Percentiles rank a stretch among this genome's conserved stretches.
These are phyloP conservation scores for Mesocricetus auratus DNA, from an alignment of 2,113 vertebrate species.

Conservation along the genomic window DNA sequence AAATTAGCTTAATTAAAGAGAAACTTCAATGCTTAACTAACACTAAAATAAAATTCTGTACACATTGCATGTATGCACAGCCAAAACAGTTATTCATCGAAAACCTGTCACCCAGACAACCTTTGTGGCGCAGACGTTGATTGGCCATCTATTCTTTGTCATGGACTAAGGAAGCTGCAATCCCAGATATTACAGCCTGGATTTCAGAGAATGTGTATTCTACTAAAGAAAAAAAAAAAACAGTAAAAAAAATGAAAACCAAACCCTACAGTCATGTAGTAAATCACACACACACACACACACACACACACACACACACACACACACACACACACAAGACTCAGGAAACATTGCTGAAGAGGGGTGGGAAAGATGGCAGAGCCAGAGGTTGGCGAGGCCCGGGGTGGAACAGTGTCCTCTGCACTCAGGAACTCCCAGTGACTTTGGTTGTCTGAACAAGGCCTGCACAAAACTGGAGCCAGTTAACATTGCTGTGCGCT, in stretches of 20 bases:
- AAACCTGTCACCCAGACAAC: not conserved
- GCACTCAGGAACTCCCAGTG: not conserved
- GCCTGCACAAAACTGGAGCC: not conserved
- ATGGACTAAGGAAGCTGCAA: not conserved
- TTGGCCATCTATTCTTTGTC: not conserved
- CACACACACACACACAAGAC: not conserved
- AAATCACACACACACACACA: not conserved
- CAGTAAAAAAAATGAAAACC: not conserved
- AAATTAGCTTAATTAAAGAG: not conserved
- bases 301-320: not conserved
- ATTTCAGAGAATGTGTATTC: not conserved
- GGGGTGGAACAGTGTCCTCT: not conserved
- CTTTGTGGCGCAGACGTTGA: not conserved
- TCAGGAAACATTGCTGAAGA: not conserved
- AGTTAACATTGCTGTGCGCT: accelerated
- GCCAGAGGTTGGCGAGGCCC: not conserved
- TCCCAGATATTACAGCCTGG: not conserved
- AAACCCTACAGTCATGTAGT: not conserved
- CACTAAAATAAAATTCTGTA: not conserved
- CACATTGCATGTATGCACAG: not conserved
- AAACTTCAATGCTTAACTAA: not conserved
- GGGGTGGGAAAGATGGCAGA: not conserved
- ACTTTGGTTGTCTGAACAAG: not conserved
- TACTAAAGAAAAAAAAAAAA: not conserved
- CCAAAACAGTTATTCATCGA: not conserved